Percentiles rank a stretch among this genome's conserved stretches.
Conservation (phyloP, 2,888 invertebrate species). For the Orthonevra nobilis region DNA sequence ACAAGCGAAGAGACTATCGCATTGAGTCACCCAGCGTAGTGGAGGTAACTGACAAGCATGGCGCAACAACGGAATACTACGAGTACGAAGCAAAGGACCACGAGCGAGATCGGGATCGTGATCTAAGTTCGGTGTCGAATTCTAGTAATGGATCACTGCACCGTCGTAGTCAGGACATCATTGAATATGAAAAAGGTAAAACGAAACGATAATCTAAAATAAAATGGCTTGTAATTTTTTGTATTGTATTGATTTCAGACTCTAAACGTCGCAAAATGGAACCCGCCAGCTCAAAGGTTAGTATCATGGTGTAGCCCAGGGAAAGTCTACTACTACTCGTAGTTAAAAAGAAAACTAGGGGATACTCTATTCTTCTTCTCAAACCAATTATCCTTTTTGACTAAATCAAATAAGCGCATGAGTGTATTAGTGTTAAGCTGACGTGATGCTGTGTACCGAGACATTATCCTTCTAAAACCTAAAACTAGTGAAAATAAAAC, state of each 20-base stretch:
- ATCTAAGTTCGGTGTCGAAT: slow-evolving; percentile 82
- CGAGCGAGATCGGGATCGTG: slow-evolving; percentile 84
- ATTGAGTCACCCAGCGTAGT: slow-evolving; percentile 72
- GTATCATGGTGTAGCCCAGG: slow-evolving; percentile 83
- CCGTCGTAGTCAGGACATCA: slow-evolving; percentile 82
- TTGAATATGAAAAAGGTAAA: slow-evolving; percentile 85
- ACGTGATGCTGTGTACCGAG: slow-evolving; percentile 10
- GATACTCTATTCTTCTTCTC: slow-evolving; percentile 44
- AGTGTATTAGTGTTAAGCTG: slow-evolving; percentile 65
- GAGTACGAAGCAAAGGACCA: slow-evolving; percentile 81
- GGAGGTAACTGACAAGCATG: slow-evolving; percentile 68
- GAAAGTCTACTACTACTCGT: slow-evolving; percentile 40
- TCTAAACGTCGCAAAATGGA: slow-evolving; percentile 93
- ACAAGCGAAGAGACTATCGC: slow-evolving; percentile 77
- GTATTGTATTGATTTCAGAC: slow-evolving; percentile 81
- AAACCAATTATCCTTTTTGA: slow-evolving; percentile 50
- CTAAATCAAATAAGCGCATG: slow-evolving; percentile 51
- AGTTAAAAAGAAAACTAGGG: slow-evolving; percentile 42
- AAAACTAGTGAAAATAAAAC: slow-evolving; percentile 13
- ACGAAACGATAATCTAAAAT: slow-evolving; percentile 7
- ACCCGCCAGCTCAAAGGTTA: slow-evolving; percentile 89
- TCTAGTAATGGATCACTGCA: slow-evolving; percentile 81
- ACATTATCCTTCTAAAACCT: no score
- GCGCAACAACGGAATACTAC: slow-evolving; percentile 75
- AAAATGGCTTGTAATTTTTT: neutral